phyloP scores from a whole-genome alignment of 2,113 vertebrate genomes.

The Sander lucioperca region DNA sequence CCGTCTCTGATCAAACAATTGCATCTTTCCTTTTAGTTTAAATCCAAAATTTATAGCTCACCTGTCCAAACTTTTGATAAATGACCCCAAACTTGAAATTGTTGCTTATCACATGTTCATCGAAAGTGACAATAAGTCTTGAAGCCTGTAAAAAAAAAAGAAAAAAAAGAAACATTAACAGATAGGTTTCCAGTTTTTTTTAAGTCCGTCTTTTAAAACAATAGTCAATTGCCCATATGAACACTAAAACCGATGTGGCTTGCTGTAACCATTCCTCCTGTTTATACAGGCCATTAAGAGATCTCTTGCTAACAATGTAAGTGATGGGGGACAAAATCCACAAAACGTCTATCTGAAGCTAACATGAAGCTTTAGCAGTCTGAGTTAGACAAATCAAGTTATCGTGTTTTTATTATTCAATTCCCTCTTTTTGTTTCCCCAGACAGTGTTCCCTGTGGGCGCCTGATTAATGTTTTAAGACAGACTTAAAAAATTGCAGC shows the following conservation, averaged over 20 bases:
- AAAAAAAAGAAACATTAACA: not conserved
- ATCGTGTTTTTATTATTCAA: not conserved
- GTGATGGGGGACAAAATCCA: not conserved
- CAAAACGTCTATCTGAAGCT: not conserved
- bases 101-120: conserved; percentile 97
- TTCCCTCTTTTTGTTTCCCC: not conserved
- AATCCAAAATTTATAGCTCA: conserved; percentile 58
- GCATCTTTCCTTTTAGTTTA: not conserved
- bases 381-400: not conserved
- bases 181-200: not conserved
- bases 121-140: conserved; percentile 94
- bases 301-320: not conserved
- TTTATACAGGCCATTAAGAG: not conserved
- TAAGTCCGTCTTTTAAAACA: not conserved
- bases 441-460: not conserved
- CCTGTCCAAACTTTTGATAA: conserved; percentile 97
- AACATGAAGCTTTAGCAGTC: not conserved
- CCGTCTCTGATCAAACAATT: not conserved
- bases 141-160: conserved; percentile 87
- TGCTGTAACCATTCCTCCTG: not conserved
- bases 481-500: not conserved
- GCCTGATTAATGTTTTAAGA: not conserved
- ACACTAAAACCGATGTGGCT: not conserved
- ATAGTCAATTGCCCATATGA: not conserved
- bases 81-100: conserved; percentile 98